Conservation (phyloP, 37 sponge, comb jelly and placozoan species). For the Chondrilla cf. caribensis region DNA sequence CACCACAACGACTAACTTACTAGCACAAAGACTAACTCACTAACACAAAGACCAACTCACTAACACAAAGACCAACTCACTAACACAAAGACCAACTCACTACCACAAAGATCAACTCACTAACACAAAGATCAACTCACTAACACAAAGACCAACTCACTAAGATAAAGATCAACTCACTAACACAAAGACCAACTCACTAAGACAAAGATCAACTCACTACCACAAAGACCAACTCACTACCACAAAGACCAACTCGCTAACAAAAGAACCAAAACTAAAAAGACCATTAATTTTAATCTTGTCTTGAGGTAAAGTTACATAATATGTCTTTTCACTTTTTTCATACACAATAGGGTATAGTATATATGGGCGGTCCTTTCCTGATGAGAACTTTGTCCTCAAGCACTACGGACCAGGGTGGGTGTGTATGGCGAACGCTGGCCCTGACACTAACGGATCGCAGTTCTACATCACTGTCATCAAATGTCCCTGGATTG, state of each 20-base stretch:
- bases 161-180: neutral
- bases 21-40: no score
- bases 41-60: neutral
- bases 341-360: no score
- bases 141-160: neutral
- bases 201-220: neutral
- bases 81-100: neutral
- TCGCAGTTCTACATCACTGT: conserved; percentile 85
- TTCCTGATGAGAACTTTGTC: conserved; percentile 81
- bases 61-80: neutral
- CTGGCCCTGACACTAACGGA: conserved; percentile 83
- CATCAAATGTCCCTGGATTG: conserved; percentile 69
- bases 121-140: neutral
- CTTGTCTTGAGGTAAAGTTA: no score
- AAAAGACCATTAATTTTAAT: no score
- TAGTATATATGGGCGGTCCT: conserved; percentile 64
- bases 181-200: no score
- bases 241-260: neutral
- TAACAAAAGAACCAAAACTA: neutral
- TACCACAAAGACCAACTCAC: neutral
- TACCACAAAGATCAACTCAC: neutral
- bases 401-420: conserved; percentile 76
- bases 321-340: no score
- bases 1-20: no score
- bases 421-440: conserved; percentile 87